Evolutionary conservation across 2,113 vertebrate genomes (phyloP), one percentile per base, ranked within the genome.

Genomic region (Regulus satrapa): DNA sequence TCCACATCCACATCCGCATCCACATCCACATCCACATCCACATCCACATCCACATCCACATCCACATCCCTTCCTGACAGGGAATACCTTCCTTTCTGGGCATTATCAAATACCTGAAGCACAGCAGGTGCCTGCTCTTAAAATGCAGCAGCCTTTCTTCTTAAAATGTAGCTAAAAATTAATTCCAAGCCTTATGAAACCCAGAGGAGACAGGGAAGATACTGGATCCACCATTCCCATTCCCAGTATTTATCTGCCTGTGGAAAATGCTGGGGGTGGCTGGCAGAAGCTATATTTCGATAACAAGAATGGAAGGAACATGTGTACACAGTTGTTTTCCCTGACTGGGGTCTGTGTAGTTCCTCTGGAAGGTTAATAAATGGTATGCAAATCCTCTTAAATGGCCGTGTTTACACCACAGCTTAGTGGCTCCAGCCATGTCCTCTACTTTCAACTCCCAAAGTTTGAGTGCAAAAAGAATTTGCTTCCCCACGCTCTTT

Each of bases 341-440:
- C 84, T 78, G 83, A 64, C 86, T 89, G 92, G 67, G 94, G 89
- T 81, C 88, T 92, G 93, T 67, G 84, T 69, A 61, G 92, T 79
- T 95, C 91, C 76, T 88, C 78, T 8, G 34, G 82, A 96, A 95
- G 95, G 94, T 94, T 95, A 94, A 94, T 90, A 96, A 96, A 96
- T 96, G 82, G 49, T 66, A 96, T 96, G 93, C 91, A 97, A 97
- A 97, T 97, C 96, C 96, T 92, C 94, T 97, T 96, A 97, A 96
- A 95, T 67, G 89, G 94, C 94, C 29, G 4, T 96, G 91, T 97
- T 97, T 96, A 97, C 95, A 97, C 87, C 96, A 89, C 76, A 94
- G 96, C 87, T 97, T 96, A 97, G 94, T 68, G 87, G 87, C 89
- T 89, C 87, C 89, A 94, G 96, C 81, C 92, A 92, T 20, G 88